Evolutionary conservation across 2,113 vertebrate species (phyloP), one percentile per base, ranked within the genome.

Genomic region (Egretta garzetta): DNA sequence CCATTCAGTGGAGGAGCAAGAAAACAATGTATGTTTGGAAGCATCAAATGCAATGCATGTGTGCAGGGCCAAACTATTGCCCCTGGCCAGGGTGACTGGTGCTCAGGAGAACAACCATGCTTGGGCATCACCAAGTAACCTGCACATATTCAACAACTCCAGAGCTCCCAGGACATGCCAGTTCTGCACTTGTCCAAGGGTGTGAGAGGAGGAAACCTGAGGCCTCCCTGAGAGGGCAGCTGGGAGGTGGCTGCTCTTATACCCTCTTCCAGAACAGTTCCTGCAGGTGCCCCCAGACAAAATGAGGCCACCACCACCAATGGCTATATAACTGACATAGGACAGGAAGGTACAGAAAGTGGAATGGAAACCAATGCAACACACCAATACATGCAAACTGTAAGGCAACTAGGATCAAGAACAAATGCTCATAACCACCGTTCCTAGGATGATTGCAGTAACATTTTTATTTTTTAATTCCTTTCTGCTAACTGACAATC

Each of bases 61-160:
- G 18, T n/a, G 22, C 4, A 17, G 62, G 59, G 24, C 49, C 68
- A 56, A 59, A 45, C 52, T 70, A 2, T 4, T 83, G 62, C 26
- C 11, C 0, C 0, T 66, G 66, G 17, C 26, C 39, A 19, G 33
- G 17, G 23, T 37, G 47, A 27, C 27, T 20, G 39, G 14, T 1
- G 4, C 30, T 33, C 30, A 9, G 41, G 20, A 68, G 8, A 85
- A 2, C 33, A n/a, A 7, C 37, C 59, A 14, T 12, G 16, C 74
- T 37, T 23, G 30, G 20, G 49, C 75, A 68, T 50, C 50, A 50
- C n/a, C 55, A 11, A 30, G 21, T n/a, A 55, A 22, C 14, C 14
- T 41, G 4, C 27, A 2, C 6, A 6, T 58, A 11, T 30, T 47
- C 35, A 62, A 8, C 43, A 41, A 0, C 35, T 39, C 58, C 27